Evolutionary conservation across 2,888 invertebrate genomes (phyloP).

Genomic region (Endomychus coccineus): DNA sequence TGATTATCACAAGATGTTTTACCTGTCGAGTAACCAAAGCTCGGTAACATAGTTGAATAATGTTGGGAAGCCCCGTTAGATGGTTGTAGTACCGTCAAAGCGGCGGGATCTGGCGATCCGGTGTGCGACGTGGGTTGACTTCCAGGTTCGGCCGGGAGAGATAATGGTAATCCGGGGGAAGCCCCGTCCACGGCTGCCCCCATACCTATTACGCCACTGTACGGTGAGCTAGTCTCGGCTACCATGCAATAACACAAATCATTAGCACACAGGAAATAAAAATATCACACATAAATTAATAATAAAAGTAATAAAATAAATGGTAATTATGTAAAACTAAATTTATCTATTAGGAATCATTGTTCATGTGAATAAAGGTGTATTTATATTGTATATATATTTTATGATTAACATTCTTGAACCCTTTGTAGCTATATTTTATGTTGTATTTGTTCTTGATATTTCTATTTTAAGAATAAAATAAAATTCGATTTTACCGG

Average conservation of each 20-base stretch:
- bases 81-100: constrained; percentile 52
- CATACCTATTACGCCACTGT: constrained; percentile 43
- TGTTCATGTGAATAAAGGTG: no score
- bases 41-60: constrained; percentile 59
- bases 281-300: constrained; percentile 3
- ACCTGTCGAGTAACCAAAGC: constrained; percentile 65
- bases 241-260: constrained; percentile 33
- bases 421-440: no score
- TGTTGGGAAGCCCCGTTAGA: constrained; percentile 50
- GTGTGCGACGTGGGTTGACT: constrained; percentile 46
- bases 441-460: no score
- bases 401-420: no score
- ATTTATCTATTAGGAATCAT: no score
- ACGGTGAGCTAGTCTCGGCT: constrained; percentile 44
- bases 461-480: no score
- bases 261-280: constrained; percentile 19
- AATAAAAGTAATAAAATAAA: constrained; percentile 7
- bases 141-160: constrained; percentile 39
- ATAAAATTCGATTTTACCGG: no score
- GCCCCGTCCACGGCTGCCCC: constrained; percentile 43
- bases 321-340: no score
- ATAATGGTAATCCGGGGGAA: constrained; percentile 46
- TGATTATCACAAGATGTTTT: no score
- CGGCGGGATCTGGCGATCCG: constrained; percentile 45
- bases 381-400: no score